These are phyloP conservation scores for Irena cyanogastra DNA, from an alignment of 2,113 vertebrate genomes.

Conservation along the genomic window DNA sequence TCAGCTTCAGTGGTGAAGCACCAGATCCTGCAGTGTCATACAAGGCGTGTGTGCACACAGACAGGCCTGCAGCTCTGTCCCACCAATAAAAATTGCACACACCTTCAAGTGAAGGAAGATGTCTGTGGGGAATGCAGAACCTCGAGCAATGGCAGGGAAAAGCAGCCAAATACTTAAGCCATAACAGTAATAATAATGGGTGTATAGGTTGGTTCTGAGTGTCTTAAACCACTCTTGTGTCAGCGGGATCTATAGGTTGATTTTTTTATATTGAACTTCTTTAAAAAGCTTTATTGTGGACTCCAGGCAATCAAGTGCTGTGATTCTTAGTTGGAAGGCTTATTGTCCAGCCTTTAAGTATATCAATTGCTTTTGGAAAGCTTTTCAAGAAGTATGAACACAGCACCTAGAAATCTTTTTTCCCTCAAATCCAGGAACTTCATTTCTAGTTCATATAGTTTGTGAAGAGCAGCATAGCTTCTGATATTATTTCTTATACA, in stretches of 20 bases:
- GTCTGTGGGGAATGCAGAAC: neutral
- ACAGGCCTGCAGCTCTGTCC: neutral
- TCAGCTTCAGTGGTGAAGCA: rapidly evolving
- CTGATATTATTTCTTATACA: neutral
- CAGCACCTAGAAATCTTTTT: neutral
- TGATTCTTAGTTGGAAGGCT: neutral
- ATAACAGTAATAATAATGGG: neutral
- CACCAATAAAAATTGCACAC: neutral
- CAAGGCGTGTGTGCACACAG: neutral
- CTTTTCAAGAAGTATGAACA: neutral
- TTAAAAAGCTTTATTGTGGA: neutral
- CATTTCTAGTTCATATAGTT: neutral
- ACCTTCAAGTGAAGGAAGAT: neutral
- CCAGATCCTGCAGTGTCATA: neutral
- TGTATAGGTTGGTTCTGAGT: neutral
- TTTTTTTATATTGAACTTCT: neutral
- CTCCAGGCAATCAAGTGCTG: neutral
- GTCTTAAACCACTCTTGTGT: neutral
- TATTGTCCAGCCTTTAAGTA: neutral
- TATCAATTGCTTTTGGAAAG: neutral
- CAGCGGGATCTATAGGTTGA: neutral
- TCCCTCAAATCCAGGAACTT: neutral
- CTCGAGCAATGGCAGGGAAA: neutral
- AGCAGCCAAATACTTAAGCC: neutral
- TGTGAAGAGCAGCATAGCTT: neutral